These are phyloP conservation scores for Gymnocypris eckloni DNA, from an alignment of 2,797 vertebrate species.

Conservation along the genomic window DNA sequence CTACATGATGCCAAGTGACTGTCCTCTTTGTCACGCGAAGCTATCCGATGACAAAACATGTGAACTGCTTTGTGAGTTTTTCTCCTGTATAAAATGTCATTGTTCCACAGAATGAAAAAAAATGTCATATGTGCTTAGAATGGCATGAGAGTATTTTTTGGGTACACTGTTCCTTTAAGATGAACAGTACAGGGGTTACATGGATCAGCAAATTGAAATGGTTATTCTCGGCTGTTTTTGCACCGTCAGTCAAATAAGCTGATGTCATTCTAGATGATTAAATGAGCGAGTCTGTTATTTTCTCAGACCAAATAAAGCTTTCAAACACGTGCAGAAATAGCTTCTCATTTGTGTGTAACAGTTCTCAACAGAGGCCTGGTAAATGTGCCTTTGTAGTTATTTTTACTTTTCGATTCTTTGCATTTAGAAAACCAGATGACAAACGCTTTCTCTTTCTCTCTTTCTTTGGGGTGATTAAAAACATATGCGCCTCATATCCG, in stretches of 20 bases:
- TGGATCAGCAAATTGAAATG: neutral
- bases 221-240: neutral
- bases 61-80: neutral
- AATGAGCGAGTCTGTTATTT: neutral
- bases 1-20: neutral
- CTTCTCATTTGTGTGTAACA: slow-evolving; percentile 60
- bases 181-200: neutral
- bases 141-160: neutral
- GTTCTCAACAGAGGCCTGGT: slow-evolving; percentile 38
- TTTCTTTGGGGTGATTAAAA: slow-evolving; percentile 34
- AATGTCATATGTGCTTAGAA: neutral
- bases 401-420: slow-evolving; percentile 61
- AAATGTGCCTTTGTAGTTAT: slow-evolving; percentile 59
- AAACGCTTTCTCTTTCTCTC: slow-evolving; percentile 17
- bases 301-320: slow-evolving; percentile 17
- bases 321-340: slow-evolving; percentile 19
- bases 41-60: neutral
- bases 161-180: neutral
- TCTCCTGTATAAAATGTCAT: neutral
- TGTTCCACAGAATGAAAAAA: neutral
- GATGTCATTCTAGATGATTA: slow-evolving; percentile 3
- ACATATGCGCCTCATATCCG: slow-evolving; percentile 70
- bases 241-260: neutral
- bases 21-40: neutral
- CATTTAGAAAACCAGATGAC: slow-evolving; percentile 48